Conservation (phyloP, 2,797 vertebrate species). For the Gymnodraco acuticeps region DNA sequence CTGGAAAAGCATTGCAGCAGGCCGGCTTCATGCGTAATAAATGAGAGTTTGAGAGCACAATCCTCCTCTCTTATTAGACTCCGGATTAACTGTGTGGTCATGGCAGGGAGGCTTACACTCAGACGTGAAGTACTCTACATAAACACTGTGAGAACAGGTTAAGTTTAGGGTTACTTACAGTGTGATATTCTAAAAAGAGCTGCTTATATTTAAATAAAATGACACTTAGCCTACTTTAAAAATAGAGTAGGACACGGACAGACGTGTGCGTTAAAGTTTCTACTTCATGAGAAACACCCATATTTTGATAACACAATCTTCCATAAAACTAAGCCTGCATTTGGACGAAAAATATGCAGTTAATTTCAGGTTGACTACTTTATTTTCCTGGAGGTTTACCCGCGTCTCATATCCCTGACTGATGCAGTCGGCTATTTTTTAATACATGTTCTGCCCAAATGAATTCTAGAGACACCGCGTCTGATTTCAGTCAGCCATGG, state of each 20-base stretch:
- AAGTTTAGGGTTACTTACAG: not conserved
- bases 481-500: not conserved
- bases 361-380: not conserved
- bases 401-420: not conserved
- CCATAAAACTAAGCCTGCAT: not conserved
- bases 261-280: not conserved
- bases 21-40: conserved; percentile 55
- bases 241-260: not conserved
- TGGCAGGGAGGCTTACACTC: conserved; percentile 21
- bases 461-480: not conserved
- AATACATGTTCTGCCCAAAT: not conserved
- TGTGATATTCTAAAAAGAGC: not conserved
- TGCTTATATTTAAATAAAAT: not conserved
- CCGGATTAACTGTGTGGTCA: conserved; percentile 50
- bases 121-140: conserved; percentile 17
- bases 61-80: conserved; percentile 62
- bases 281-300: not conserved
- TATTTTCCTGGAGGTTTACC: not conserved
- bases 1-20: conserved; percentile 54
- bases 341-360: not conserved
- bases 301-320: not conserved
- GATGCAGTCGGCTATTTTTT: no score
- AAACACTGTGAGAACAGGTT: conserved; percentile 31
- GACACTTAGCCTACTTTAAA: not conserved
- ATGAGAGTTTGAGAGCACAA: conserved; percentile 66